phyloP scores from a whole-genome alignment of 2,888 invertebrate genomes.

The Andrena dorsata region DNA sequence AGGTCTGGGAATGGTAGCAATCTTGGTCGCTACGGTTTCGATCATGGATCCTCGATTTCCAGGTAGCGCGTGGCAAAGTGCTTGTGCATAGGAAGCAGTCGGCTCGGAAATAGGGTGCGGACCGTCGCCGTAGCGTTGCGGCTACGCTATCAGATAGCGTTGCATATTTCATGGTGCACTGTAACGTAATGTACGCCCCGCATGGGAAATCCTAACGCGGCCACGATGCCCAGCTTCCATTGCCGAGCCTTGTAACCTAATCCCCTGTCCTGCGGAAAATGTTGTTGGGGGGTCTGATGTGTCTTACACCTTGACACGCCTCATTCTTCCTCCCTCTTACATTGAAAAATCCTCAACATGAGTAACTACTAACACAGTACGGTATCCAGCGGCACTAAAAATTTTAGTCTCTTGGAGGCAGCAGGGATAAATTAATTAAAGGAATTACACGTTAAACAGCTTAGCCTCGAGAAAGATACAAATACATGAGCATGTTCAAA shows the following conservation, averaged over 20 bases:
- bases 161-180: conserved; percentile 82
- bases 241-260: conserved; percentile 52
- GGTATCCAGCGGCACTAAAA: too few species aligned
- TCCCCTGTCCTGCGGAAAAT: conserved; percentile 55
- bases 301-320: not conserved
- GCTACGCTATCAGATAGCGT: conserved; percentile 76
- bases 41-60: conserved; percentile 41
- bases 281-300: conserved; percentile 43
- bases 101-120: conserved; percentile 69
- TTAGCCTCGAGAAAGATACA: not conserved
- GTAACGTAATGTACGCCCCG: conserved; percentile 81
- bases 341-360: not conserved
- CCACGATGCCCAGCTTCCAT: conserved; percentile 64
- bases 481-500: not conserved
- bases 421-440: too few species aligned
- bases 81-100: conserved; percentile 38
- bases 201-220: conserved; percentile 83
- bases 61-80: conserved; percentile 23
- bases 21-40: conserved; percentile 49
- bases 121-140: conserved; percentile 73
- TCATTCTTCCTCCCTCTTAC: not conserved
- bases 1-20: conserved; percentile 3
- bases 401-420: too few species aligned
- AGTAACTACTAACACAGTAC: too few species aligned
- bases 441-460: too few species aligned